phyloP scores from a whole-genome alignment of 2,888 invertebrate species.

The Epinotia nisella region DNA sequence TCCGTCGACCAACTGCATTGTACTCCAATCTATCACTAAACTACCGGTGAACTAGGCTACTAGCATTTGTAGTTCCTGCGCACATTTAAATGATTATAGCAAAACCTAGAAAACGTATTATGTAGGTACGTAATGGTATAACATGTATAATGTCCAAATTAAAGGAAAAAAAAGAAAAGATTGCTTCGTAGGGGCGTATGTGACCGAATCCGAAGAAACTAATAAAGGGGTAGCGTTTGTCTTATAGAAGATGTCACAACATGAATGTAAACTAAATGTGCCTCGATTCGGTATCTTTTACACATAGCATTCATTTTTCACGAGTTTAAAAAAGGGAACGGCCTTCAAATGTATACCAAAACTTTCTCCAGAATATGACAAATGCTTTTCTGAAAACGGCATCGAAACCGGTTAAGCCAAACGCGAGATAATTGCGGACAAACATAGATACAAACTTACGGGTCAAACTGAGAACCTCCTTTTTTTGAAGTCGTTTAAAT shows the following conservation, averaged over 20 bases:
- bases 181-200: neutral
- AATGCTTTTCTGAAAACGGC: no score
- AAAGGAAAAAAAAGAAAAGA: neutral
- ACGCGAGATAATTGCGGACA: no score
- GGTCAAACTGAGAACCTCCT: no score
- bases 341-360: no score
- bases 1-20: constrained; percentile 5
- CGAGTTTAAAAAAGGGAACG: no score
- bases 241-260: neutral
- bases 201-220: neutral
- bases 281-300: neutral
- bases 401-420: no score
- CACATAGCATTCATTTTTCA: neutral
- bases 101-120: neutral
- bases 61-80: neutral
- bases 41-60: neutral
- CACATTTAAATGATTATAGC: neutral
- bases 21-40: constrained; percentile 17
- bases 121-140: no score
- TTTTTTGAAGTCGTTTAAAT: no score
- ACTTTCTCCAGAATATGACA: no score
- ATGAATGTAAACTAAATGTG: neutral
- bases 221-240: no score
- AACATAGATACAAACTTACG: no score
- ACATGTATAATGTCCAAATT: neutral